Conservation (phyloP, 2,113 vertebrate genomes). For the Lagopus muta region DNA sequence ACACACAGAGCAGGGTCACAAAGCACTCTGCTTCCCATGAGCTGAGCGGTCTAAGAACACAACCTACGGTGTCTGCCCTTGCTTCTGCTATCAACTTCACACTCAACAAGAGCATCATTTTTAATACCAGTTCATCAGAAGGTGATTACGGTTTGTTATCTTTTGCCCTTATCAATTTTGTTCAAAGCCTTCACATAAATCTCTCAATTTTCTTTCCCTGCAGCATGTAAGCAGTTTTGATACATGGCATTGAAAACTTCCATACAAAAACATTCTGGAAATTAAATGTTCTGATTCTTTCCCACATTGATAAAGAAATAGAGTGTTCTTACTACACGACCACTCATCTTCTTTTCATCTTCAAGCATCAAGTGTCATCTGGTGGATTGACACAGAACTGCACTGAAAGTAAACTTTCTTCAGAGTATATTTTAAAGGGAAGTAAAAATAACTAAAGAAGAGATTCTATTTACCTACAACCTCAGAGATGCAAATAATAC, state of each 20-base stretch:
- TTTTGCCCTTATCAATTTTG: background rate
- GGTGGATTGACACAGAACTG: constrained; percentile 68
- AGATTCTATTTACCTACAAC: background rate
- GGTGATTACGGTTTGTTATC: background rate
- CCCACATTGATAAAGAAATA: background rate
- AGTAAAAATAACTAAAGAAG: background rate
- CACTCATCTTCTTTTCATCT: constrained; percentile 1
- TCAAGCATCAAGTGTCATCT: constrained; percentile 69
- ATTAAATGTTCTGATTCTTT: background rate
- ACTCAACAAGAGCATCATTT: background rate
- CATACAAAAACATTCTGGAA: background rate
- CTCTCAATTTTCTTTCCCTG: background rate
- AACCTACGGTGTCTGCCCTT: background rate
- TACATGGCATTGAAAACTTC: background rate
- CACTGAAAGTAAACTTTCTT: constrained; percentile 9
- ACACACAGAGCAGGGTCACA: background rate
- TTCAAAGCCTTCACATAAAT: background rate
- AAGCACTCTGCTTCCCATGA: background rate
- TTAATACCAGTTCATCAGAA: background rate
- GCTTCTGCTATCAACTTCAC: background rate
- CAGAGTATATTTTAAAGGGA: background rate
- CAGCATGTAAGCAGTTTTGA: background rate
- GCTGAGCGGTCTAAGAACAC: background rate
- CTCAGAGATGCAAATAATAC: background rate
- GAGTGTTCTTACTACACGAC: background rate